Conservation (phyloP, 2,113 vertebrate genomes). For the Oryzias curvinotus region DNA sequence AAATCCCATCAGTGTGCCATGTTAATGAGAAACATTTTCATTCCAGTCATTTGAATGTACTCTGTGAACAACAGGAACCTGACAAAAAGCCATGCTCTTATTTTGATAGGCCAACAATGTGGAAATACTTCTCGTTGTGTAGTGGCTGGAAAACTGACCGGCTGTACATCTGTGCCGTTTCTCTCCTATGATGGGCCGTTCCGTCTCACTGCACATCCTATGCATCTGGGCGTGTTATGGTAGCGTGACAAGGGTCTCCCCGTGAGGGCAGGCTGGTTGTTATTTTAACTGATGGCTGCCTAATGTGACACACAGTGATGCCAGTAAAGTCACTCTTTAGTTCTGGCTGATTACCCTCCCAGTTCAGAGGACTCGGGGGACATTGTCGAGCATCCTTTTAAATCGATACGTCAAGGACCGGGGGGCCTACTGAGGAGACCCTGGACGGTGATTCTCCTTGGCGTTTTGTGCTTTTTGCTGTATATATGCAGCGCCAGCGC, state of each 20-base stretch:
- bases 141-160: not conserved
- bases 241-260: slow-evolving; percentile 58
- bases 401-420: slow-evolving; percentile 56
- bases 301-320: slow-evolving; percentile 65
- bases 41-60: not conserved
- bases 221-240: slow-evolving; percentile 36
- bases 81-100: not conserved
- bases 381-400: slow-evolving; percentile 52
- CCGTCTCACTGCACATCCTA: slow-evolving; percentile 22
- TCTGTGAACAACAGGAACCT: not conserved
- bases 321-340: slow-evolving; percentile 62
- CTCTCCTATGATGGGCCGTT: not conserved
- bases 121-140: too few species aligned
- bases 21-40: not conserved
- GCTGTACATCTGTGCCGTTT: not conserved
- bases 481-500: slow-evolving; percentile 8
- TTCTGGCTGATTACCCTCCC: slow-evolving; percentile 72
- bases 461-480: slow-evolving; percentile 27
- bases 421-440: slow-evolving; percentile 7
- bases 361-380: slow-evolving; percentile 59
- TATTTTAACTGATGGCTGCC: slow-evolving; percentile 75
- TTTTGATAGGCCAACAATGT: not conserved
- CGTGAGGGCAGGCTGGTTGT: slow-evolving; percentile 72
- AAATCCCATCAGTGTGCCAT: not conserved
- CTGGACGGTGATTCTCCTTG: slow-evolving; percentile 23